A percentile compares a stretch with the other conserved stretches of the same genome.
phyloP scores from a whole-genome alignment of 2,113 vertebrate genomes.

The Gallinago undulata region DNA sequence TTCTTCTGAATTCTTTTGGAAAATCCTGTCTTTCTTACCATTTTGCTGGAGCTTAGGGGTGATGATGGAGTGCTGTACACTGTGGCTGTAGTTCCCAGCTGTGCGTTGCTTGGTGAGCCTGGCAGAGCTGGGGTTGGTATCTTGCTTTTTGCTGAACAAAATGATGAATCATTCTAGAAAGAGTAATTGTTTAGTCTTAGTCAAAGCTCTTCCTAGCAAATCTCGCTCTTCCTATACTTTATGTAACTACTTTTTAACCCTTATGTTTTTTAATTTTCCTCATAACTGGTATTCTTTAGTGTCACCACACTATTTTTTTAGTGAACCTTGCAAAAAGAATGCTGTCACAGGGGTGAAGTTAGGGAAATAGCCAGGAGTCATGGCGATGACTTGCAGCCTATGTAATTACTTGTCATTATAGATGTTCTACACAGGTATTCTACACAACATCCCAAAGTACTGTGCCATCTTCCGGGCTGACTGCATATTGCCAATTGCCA shows the following conservation, averaged over 20 bases:
- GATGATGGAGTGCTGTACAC: background rate
- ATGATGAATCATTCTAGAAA: background rate
- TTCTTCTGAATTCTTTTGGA: background rate
- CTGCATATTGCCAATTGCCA: background rate
- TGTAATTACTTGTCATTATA: conserved; percentile 18
- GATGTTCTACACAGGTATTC: background rate
- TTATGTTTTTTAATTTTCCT: background rate
- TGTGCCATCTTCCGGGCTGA: background rate
- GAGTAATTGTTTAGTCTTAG: background rate
- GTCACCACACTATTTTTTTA: background rate
- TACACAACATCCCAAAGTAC: background rate
- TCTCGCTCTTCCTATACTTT: background rate
- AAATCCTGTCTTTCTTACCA: background rate
- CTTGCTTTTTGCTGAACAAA: background rate
- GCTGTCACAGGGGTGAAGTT: background rate
- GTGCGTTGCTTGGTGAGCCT: background rate
- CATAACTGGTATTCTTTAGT: background rate
- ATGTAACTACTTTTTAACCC: background rate
- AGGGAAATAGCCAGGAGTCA: background rate
- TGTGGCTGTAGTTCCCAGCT: background rate
- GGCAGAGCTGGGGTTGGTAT: background rate
- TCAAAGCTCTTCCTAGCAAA: background rate
- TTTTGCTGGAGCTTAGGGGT: background rate
- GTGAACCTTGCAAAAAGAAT: conserved; percentile 16
- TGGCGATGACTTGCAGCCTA: background rate